Base-by-base conservation (phyloP, 1,140 invertebrate genomes). In the Cepaea nemoralis region DNA sequence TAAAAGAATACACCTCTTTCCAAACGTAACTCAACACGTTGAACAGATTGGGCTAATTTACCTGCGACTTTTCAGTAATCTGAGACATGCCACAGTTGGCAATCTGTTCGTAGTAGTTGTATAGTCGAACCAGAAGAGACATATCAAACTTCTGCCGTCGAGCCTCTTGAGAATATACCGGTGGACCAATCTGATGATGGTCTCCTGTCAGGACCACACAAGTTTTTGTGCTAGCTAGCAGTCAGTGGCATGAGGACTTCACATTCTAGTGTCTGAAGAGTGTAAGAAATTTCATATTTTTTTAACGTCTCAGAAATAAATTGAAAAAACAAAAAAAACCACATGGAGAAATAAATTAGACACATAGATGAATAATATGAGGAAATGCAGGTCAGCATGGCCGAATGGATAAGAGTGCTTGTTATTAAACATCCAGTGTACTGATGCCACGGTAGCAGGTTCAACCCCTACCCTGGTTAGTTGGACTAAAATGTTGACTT, bases 131-230 rank as follows among this genome's bases (percentile, higher is more conserved):
- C 31, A 91, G 79, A 22, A 91, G 75, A 5, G 90, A 90, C 55
- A 85, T 82, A 35, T 87, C 84, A 79, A 91, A 89, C 14, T 85
- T 85, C 76, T 90, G 88, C 22, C 85, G 70, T 35, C 83, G 73
- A 0, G 89, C 89, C 73, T 88, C 89, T 24, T 75, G 63, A 66
- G 88, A 88, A 85, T 90, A 90, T 0, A 91, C 86, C 39, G 86
- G 87, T 0, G 88, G 89, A 66, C 86, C 87, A 33, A 90, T 89
- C 82, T 90, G 90, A 48, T 84, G 82, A 74, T 89, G 88, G 78
- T 90, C 89, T 31, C 90, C 89, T 39, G 89, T 87, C 39, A 91
- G 78, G 14, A 91, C 87, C 1, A 90, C 83, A 79, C 89, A 91
- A 14, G 89, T 91, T 48, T 87, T 88, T 55, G 88, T 85, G 33